Evolutionary conservation across 2,113 vertebrate species (phyloP), one percentile per base, ranked within the genome.

Genomic region (Apteryx mantelli): DNA sequence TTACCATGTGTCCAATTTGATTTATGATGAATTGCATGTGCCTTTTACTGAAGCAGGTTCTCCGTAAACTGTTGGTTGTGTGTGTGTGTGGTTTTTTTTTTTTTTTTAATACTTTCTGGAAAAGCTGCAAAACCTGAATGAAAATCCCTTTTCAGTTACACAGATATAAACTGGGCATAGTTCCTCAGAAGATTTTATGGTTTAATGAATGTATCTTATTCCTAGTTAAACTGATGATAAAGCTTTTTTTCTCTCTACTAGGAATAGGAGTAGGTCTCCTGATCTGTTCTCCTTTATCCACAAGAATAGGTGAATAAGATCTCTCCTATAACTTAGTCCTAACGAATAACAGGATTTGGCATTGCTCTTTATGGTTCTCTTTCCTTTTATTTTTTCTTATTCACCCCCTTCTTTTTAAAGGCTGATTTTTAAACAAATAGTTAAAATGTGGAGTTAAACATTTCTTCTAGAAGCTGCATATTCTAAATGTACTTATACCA

Each of bases 401-500:
- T n/a, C 83, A 80, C 16, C 28, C 16, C 28, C 15, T 4, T 68
- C 86, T 93, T 97, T 97, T 28, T 80, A 80, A 95, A 95, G 96
- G 44, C 55, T 95, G 75, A 85, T 96, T 97, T 97, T 46, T 91
- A 97, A 97, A 53, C 90, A 96, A 96, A 91, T 77, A 97, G 82
- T 95, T 98, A 91, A 97, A 96, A 95, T 71, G 89, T 90, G 89
- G 84, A 97, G 95, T 81, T 94, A 91, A 95, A 77, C 73, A 77
- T 95, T 97, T 97, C 93, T 98, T 96, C 96, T 97, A 91, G 95
- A 97, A 97, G 93, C 92, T 82, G 73, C 95, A 74, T 97, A 95
- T 97, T 97, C 97, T 95, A 97, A 98, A 97, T 95, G 94, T 82
- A 91, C 95, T 97, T 95, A 90, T 96, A 91, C 89, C 86, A 44